These are phyloP conservation scores for Genyomyrus donnyi DNA, from an alignment of 2,113 vertebrate genomes.

Conservation along the genomic window DNA sequence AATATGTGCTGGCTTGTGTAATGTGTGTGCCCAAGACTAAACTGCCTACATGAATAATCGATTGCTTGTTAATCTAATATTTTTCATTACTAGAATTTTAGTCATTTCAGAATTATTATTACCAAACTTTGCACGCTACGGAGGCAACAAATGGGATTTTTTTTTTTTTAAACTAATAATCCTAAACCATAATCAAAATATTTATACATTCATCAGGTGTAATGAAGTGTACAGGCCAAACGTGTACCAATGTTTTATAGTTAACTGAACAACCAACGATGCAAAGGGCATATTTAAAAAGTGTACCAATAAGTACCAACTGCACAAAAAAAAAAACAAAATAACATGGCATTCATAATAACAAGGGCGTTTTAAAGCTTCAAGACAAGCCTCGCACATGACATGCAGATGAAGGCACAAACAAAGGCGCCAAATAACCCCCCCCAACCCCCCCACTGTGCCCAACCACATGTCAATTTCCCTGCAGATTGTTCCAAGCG, in stretches of 20 bases:
- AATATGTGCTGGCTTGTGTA: not conserved
- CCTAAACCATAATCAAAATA: not conserved
- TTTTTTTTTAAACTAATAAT: not conserved
- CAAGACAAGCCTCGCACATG: slow-evolving; percentile 28
- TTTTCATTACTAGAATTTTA: not conserved
- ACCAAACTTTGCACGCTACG: not conserved
- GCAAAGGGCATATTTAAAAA: not conserved
- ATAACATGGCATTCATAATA: slow-evolving; percentile 22
- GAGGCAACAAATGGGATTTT: not conserved
- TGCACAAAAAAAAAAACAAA: not conserved
- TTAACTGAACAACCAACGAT: not conserved
- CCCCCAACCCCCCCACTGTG: slow-evolving; percentile 30
- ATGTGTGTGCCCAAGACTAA: not conserved
- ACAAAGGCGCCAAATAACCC: slow-evolving; percentile 20
- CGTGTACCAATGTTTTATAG: not conserved
- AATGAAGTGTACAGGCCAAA: not conserved
- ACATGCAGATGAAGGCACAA: slow-evolving; percentile 40
- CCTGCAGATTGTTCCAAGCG: not conserved
- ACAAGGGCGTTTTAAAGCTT: slow-evolving; percentile 30
- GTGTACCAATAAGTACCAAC: not conserved
- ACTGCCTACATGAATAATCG: not conserved
- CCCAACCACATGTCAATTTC: slow-evolving; percentile 22
- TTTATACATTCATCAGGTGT: not conserved
- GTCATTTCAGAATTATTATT: not conserved
- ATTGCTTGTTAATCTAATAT: not conserved